Conservation (phyloP, 2,113 vertebrate species). For the Puffinus mauretanicus region DNA sequence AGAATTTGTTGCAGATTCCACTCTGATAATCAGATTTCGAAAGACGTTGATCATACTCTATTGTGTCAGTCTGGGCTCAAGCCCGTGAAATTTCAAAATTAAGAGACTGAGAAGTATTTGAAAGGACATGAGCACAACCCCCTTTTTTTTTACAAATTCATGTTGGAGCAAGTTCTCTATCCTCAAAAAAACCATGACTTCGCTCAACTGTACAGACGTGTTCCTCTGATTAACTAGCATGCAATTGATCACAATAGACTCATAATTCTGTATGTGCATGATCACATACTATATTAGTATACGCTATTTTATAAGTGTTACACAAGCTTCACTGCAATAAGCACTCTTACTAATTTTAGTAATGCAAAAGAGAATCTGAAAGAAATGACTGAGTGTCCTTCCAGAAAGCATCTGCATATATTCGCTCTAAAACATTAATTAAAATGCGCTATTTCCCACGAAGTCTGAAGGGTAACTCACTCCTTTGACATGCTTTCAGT, state of each 20-base stretch:
- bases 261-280: background rate
- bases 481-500: background rate
- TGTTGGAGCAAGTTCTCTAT: background rate
- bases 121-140: background rate
- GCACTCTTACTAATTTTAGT: background rate
- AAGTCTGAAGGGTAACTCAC: background rate
- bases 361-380: conserved; percentile 4
- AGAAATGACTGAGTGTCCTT: background rate
- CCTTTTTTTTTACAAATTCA: background rate
- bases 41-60: background rate
- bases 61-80: background rate
- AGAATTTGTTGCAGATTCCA: background rate
- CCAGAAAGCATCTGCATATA: background rate
- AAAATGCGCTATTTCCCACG: conserved; percentile 3
- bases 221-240: background rate
- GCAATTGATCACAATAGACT: background rate
- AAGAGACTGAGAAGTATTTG: background rate
- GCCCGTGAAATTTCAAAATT: background rate
- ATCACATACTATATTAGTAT: background rate
- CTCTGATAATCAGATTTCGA: background rate
- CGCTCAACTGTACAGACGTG: background rate
- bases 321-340: background rate
- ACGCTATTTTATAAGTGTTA: background rate
- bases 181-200: background rate
- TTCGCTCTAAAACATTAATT: background rate